Percentiles rank a stretch among this genome's conserved stretches.
These are phyloP conservation scores for Nyctereutes procyonoides DNA, from an alignment of 2,113 vertebrate genomes.

Conservation along the genomic window DNA sequence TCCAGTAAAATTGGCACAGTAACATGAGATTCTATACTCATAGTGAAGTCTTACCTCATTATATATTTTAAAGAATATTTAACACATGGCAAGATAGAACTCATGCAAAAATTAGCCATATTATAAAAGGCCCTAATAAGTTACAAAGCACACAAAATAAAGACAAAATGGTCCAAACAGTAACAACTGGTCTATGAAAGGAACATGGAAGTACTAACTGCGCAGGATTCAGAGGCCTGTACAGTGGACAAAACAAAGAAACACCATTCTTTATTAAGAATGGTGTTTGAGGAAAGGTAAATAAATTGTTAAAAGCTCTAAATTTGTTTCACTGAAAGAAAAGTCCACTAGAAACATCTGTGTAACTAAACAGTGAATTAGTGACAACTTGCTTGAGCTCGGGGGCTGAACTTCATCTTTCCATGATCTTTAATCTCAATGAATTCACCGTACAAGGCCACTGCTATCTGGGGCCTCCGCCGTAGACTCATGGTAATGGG, in stretches of 20 bases:
- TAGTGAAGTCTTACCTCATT: background rate
- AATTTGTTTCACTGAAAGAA: background rate
- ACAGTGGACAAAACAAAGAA: background rate
- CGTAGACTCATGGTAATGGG: background rate
- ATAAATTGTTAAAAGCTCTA: slow-evolving; percentile 2
- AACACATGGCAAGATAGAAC: background rate
- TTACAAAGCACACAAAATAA: background rate
- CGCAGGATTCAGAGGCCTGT: background rate
- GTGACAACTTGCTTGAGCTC: background rate
- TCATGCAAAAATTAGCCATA: background rate
- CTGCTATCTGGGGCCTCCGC: background rate
- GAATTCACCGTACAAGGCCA: background rate
- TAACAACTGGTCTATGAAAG: background rate
- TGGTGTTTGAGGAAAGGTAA: background rate
- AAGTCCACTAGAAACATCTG: background rate
- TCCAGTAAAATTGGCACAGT: background rate
- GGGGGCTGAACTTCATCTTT: slow-evolving; percentile 22
- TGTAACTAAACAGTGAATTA: background rate
- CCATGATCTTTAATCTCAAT: slow-evolving; percentile 14
- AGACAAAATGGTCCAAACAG: background rate
- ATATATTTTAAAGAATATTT: slow-evolving; percentile 29
- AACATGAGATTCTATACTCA: background rate
- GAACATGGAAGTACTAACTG: background rate
- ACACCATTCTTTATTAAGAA: background rate
- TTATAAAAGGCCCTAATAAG: background rate